These are phyloP conservation scores for Eupeodes luniger DNA, from an alignment of 2,888 invertebrate genomes.

Conservation along the genomic window DNA sequence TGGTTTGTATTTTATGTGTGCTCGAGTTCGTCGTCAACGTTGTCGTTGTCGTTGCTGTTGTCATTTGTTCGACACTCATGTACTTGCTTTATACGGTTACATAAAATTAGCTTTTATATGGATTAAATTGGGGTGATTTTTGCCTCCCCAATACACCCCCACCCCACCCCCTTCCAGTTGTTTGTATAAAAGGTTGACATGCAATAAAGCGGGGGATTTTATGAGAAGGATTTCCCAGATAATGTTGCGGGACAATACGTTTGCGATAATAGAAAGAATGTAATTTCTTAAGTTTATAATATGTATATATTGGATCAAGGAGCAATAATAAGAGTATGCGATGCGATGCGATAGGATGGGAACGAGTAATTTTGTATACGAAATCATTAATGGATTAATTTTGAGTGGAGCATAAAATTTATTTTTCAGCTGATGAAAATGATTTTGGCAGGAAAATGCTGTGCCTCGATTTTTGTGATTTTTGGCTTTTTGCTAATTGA, in stretches of 20 bases:
- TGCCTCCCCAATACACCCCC: background rate
- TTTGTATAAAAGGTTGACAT: constrained; percentile 35
- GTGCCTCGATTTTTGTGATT: too few relatives aligned
- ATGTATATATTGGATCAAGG: too few relatives aligned
- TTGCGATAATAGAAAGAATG: constrained; percentile 31
- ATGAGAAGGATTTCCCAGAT: constrained; percentile 42
- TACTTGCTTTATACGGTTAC: background rate
- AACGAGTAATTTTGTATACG: constrained; percentile 5
- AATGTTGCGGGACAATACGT: constrained; percentile 32
- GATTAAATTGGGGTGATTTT: constrained; percentile 34
- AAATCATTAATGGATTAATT: constrained; percentile 39
- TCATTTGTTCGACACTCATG: constrained; percentile 47
- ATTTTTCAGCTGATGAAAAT: background rate
- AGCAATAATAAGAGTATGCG: too few relatives aligned
- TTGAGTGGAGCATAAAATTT: background rate
- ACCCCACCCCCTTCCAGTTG: background rate
- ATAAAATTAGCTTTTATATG: constrained; percentile 44
- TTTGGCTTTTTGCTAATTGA: too few relatives aligned
- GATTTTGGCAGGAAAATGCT: background rate
- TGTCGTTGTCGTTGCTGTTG: background rate
- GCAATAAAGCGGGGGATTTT: constrained; percentile 65
- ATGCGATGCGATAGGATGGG: background rate
- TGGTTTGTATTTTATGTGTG: background rate
- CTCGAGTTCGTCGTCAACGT: background rate
- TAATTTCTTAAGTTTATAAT: constrained; percentile 44